Base-by-base conservation (phyloP, 2,113 vertebrate species). In the Mionectes macconnelli region DNA sequence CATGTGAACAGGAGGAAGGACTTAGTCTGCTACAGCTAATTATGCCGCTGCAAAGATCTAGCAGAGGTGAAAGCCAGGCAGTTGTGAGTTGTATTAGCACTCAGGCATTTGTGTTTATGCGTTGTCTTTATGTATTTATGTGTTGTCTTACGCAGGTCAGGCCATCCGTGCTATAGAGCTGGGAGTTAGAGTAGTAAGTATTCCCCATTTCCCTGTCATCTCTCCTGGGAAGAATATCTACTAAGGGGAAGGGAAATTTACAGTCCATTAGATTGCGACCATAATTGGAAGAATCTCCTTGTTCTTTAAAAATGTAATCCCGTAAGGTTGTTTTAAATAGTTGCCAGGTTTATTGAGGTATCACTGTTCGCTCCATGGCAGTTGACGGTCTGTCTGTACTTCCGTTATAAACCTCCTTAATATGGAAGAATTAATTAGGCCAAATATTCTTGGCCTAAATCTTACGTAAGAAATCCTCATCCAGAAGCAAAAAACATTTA, bases 381-480 rank as follows among this genome's bases (percentile, higher is more conserved):
- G 69, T 63, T 87, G 89, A 94, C 88, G 42, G 14, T 96, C 68
- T 90, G 50, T 45, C 70, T 88, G 52, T 92, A 35, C 27, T 91
- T 90, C 50, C 42, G 37, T 90, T 88, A 72, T 39, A 91, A 91
- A 82, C 22, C 50, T 93, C 16, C 44, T 78, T 66, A 90, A 63
- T 10, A 87, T 67, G 52, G 81, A 69, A 84, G 59, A 85, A 87
- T 83, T 78, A 93, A 88, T 92, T 52, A 52, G 52, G 55, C 13
- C 22, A 90, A 87, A 80, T 47, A 40, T 64, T 88, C 63, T 81
- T 93, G 40, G 20, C 66, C 60, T 82, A 35, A 87, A 67, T 60
- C 35, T 90, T 90, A 22, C 21, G 47, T 67, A 84, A 37, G 17
- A 93, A 89, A 70, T 83, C 57, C 35, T 80, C 20, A 70, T 70